Base-by-base conservation (phyloP, 1,140 invertebrate genomes). In the Rhopalosiphum padi region DNA sequence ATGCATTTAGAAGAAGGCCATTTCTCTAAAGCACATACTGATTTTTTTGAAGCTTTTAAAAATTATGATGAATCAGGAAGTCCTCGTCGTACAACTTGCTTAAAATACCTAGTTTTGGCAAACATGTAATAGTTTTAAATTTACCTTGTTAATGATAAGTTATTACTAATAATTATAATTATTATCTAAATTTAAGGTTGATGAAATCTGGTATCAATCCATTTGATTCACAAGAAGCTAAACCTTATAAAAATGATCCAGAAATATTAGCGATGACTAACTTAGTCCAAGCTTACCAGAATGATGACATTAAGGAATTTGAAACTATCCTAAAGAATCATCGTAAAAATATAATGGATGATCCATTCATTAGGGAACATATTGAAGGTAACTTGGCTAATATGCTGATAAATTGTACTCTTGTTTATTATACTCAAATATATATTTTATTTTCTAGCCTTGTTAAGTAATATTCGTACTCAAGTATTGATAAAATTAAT, bases 171-270 rank as follows among this genome's bases (percentile, higher is more conserved):
- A 87, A 53, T 93, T 86, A 86, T 86, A 55, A 90, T 68, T 90
- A 2, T 93, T 53, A 46, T 43, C 4, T 22, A 83, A 86, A 43
- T 41, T 94, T 88, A 94, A 99, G 98, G 98, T 96, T 99, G 93
- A 99, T 99, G 98, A 99, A 99, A 95, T 99, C 99, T n/a, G 99
- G 98, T 41, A 99, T 99, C 93, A 99, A 99, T 96, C 99, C 99
- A 11, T 99, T 99, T 96, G 99, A 99, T 96, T 99, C 99, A 3
- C 99, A 99, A 96, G 99, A 99, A 96, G 99, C 99, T 0, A 99
- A 99, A 95, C 99, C 99, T 0, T 99, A 99, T 95, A 99, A 99
- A 96, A 99, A 99, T 95, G 99, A 99, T 96, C 98, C 99, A 11
- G 99, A 99, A 96, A 99, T 99, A 95, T 96, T 99, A 93, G 99